Conservation (phyloP, 2,888 invertebrate genomes). For the Cryptocephalus primarius region DNA sequence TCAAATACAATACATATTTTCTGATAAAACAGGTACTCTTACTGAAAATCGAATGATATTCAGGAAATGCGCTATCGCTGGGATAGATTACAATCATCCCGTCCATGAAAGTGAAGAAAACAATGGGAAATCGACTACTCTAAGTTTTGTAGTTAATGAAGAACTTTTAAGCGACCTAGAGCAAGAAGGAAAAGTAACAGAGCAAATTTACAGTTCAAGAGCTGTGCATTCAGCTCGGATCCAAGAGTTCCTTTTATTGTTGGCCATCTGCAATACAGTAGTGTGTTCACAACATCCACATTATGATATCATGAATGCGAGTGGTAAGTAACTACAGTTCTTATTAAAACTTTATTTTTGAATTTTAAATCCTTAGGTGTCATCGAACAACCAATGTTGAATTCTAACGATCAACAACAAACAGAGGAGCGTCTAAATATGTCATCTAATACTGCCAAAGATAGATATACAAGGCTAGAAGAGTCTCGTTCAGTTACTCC, state of each 20-base stretch:
- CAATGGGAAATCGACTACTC: conserved; percentile 19
- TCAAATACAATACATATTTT: conserved; percentile 89
- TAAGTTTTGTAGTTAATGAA: conserved; percentile 41
- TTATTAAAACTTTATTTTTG: conserved; percentile 9
- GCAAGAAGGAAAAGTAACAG: conserved; percentile 21
- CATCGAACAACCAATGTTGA: conserved; percentile 9
- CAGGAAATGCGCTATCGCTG: conserved; percentile 78
- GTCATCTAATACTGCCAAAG: conserved; percentile 16
- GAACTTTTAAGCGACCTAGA: conserved; percentile 43
- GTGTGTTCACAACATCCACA: conserved; percentile 83
- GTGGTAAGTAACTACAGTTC: conserved; percentile 35
- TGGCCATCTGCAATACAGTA: conserved; percentile 95
- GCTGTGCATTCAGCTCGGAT: conserved; percentile 57
- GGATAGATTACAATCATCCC: conserved; percentile 80
- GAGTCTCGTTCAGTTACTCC: conserved; percentile 64
- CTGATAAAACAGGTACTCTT: conserved; percentile 95
- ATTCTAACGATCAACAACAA: no score
- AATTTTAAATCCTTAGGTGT: conserved; percentile 4
- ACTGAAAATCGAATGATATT: conserved; percentile 98
- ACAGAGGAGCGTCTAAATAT: no score
- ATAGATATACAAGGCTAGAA: conserved; percentile 57
- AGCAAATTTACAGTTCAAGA: conserved; percentile 21
- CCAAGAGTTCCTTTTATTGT: conserved; percentile 79
- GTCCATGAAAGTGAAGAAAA: conserved; percentile 51
- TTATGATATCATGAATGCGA: conserved; percentile 60